Conservation (phyloP, 1,140 invertebrate genomes). For the Drosophila ogumai region DNA sequence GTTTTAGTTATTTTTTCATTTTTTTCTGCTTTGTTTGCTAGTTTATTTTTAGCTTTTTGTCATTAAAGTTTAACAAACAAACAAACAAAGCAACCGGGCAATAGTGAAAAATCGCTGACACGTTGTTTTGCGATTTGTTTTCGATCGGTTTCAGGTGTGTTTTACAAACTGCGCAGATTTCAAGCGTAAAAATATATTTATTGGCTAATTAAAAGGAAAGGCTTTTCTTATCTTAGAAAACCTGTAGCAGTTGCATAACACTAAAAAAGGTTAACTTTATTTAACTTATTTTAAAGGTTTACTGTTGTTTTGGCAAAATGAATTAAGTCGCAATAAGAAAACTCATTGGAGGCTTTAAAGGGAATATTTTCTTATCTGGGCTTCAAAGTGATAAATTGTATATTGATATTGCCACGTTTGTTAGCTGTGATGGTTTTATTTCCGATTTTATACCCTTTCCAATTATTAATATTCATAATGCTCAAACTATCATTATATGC, state of each 20-base stretch:
- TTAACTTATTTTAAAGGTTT: neutral
- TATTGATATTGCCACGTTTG: too few relatives aligned
- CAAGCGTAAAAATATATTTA: slow-evolving; percentile 24
- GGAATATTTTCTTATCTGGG: slow-evolving; percentile 9
- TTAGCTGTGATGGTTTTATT: neutral
- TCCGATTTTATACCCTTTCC: neutral
- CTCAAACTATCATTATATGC: neutral
- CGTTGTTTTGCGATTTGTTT: slow-evolving; percentile 43
- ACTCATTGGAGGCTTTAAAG: slow-evolving; percentile 4
- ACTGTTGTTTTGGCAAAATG: neutral
- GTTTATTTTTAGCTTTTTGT: slow-evolving; percentile 79
- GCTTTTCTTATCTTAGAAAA: slow-evolving; percentile 30
- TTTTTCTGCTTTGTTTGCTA: slow-evolving; percentile 38
- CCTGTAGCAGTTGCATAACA: slow-evolving; percentile 21
- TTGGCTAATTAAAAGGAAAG: slow-evolving; percentile 30
- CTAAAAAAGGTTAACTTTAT: neutral
- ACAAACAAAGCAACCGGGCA: slow-evolving; percentile 30
- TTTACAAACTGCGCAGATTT: slow-evolving; percentile 50
- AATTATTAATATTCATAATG: neutral
- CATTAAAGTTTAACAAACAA: slow-evolving; percentile 81
- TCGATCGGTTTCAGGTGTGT: slow-evolving; percentile 31
- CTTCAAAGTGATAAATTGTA: slow-evolving; percentile 11
- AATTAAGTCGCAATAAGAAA: slow-evolving; percentile 28
- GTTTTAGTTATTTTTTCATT: slow-evolving; percentile 35
- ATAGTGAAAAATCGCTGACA: slow-evolving; percentile 65